Base-by-base conservation (phyloP, 2,797 vertebrate genomes). In the Picus viridis region DNA sequence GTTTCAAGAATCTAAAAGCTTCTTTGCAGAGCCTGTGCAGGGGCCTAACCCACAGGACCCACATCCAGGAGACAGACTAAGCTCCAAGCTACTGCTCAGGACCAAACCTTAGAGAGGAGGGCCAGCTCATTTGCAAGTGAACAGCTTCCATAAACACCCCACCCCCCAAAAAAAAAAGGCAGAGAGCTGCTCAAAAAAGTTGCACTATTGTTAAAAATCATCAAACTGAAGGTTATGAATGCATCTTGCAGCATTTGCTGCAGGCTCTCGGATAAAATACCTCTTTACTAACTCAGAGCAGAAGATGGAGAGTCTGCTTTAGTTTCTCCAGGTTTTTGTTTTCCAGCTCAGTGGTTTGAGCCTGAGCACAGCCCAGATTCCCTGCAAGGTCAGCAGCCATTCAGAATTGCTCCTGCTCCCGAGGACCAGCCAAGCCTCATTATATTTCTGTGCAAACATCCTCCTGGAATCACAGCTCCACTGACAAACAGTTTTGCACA, bases 401-500 rank as follows among this genome's bases (percentile, higher is more conserved):
- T 96, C 95, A 96, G 86, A 95, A 93, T 96, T 57, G 7, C 86
- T 95, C 94, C 88, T 12, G 45, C 90, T 96, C 71, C 87, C 45
- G 3, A 95, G 64, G 80, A 96, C 90, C 75, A 91, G 96, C 94
- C 96, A 97, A 95, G 88, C 88, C 94, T 96, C 93, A 96, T 96
- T 96, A 95, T 94, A 91, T 94, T 96, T 95, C 93, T 92, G 85
- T 91, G 91, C 88, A 95, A 96, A 97, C 69, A 92, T 93, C 94
- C 83, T 96, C 83, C 94, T 67, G 80, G 87, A 96, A 95, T 89
- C 6, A 0, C 81, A 11, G 93, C 85, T 92, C 84, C 71, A 68
- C 88, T 86, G 85, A 94, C 78, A 91, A 94, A 75, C 86, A 70
- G 84, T 88, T 92, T 90, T 61, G 86, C 74, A 54, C 62, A 85